phyloP scores from a whole-genome alignment of 92 coral and sea anemone genomes.

The Desmophyllum pertusum region DNA sequence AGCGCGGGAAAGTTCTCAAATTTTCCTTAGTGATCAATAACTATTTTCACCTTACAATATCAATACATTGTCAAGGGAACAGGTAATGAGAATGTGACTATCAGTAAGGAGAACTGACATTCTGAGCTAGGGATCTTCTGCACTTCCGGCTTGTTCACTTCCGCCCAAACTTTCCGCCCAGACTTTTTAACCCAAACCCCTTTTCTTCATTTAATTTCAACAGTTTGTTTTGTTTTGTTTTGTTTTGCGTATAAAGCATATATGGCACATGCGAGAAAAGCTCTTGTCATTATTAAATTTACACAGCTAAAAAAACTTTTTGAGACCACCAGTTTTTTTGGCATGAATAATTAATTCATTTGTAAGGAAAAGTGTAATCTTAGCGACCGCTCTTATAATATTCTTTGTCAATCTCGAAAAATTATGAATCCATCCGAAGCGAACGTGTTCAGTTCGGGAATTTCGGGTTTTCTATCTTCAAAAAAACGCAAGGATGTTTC shows the following conservation, averaged over 20 bases:
- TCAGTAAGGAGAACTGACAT: background rate
- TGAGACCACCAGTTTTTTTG: slow-evolving; percentile 30
- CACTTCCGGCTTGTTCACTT: background rate
- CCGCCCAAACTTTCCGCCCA: no score
- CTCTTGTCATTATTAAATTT: background rate
- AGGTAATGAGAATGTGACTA: background rate
- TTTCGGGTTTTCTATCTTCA: slow-evolving; percentile 15
- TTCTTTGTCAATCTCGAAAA: no score
- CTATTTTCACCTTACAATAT: no score
- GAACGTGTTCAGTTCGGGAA: slow-evolving; percentile 40
- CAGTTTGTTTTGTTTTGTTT: background rate
- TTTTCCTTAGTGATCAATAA: no score
- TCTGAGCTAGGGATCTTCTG: background rate
- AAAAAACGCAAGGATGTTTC: slow-evolving; percentile 29
- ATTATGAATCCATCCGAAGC: slow-evolving; percentile 53
- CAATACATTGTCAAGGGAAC: no score
- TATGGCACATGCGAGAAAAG: background rate
- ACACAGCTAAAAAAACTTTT: slow-evolving; percentile 12
- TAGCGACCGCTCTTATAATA: background rate
- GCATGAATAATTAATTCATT: slow-evolving; percentile 26
- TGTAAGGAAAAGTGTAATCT: background rate
- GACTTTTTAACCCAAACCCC: background rate
- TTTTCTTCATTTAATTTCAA: background rate
- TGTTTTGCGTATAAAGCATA: background rate
- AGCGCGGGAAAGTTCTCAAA: no score